Base-by-base conservation (phyloP, 2,888 invertebrate genomes). In the Caenorhabditis sp. region DNA sequence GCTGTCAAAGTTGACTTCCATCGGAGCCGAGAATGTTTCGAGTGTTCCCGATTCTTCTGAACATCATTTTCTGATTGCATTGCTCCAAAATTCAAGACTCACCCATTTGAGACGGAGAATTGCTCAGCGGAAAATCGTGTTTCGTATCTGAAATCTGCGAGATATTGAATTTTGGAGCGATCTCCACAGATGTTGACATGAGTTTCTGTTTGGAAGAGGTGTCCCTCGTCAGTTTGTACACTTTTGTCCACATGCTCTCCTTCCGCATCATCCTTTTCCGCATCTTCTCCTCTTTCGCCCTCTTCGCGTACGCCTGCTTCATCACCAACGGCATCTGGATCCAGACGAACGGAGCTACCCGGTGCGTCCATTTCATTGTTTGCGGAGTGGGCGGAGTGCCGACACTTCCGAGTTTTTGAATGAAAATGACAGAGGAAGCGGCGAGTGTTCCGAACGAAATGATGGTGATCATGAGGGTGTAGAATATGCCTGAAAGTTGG, bases 301-400 rank as follows among this genome's bases (percentile, higher is more conserved):
- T 81, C 27, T 84, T 66, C 8, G 85, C 86, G 48, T 87, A 87
- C 0, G 87, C 87, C 46, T 87, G 84, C 30, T 78, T 80, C 87
- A 87, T 87, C 2, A 87, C 70, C 17, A 87, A 55, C 15, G 87
- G 87, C 84, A 87, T 84, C 66, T 87, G 83, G 66, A 87, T 83
- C 65, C 81, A 70, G 1, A 87, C 76, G 17, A 86, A 59, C 39
- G 75, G 76, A 9, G 87, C 87, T n/a, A 87, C 46, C 30, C 79
- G 59, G 32, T 84, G 75, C 0, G 86, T 86, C 83, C 84, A 85
- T 55, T 79, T 61, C 86, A 87, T 87, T 7, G 82, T 84, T 20
- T 61, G 76, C 15, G 72, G 58, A 2, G 85, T 63, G 7, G 86
- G 86, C 5, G 85, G 83, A 7, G 79, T 80, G 4, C 86, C 86